These are phyloP conservation scores for Takifugu flavidus DNA, from an alignment of 2,113 vertebrate genomes.

Conservation along the genomic window DNA sequence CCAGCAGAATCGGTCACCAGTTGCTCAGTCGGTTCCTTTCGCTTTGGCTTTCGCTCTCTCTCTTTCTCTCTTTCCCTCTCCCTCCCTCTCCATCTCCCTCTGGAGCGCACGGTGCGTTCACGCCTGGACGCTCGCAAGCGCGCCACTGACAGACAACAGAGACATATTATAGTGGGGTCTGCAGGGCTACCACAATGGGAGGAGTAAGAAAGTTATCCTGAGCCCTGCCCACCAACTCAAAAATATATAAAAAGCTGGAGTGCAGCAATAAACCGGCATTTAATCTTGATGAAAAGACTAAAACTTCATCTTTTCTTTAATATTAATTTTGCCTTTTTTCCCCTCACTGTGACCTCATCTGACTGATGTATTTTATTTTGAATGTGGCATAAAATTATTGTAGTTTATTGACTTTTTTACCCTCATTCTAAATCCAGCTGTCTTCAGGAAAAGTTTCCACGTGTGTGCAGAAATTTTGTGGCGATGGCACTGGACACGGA, in stretches of 20 bases:
- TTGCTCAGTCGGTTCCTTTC: constrained; percentile 25
- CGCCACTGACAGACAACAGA: constrained; percentile 38
- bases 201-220: constrained; percentile 71
- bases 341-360: no score
- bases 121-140: constrained; percentile 17
- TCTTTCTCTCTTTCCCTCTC: not conserved
- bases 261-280: constrained; percentile 54
- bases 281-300: constrained; percentile 51
- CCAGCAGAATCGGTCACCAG: constrained; percentile 40
- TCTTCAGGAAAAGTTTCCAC: not conserved
- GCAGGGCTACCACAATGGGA: constrained; percentile 74
- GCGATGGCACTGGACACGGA: constrained; percentile 71
- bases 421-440: no score
- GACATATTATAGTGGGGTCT: constrained; percentile 65
- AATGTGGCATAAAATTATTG: no score
- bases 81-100: not conserved
- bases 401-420: constrained; percentile 4
- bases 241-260: constrained; percentile 72
- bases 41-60: not conserved
- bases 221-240: constrained; percentile 76
- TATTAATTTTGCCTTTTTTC: not conserved
- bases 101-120: constrained; percentile 13
- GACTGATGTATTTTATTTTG: no score
- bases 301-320: constrained; percentile 13
- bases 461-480: constrained; percentile 12